Evolutionary conservation across 2,113 vertebrate species (phyloP).

Genomic region (Nerophis ophidion): DNA sequence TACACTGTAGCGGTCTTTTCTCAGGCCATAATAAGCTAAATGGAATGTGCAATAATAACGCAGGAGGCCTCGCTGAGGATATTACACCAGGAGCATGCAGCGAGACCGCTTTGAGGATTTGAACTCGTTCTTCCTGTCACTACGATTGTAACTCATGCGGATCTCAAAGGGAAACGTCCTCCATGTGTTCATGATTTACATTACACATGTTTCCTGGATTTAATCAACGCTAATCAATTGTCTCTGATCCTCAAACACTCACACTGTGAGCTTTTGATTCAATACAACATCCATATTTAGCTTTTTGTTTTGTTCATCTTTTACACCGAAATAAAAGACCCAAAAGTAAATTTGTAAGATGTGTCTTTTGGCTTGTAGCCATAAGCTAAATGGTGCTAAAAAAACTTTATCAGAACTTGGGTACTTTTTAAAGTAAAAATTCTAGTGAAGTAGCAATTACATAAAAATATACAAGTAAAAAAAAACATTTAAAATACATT

Average conservation of each 20-base stretch:
- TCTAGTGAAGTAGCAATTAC: too few relatives aligned
- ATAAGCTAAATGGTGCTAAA: too few relatives aligned
- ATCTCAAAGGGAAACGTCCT: neutral
- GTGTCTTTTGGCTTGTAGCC: too few relatives aligned
- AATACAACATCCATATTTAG: neutral
- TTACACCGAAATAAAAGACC: too few relatives aligned
- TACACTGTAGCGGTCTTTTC: neutral
- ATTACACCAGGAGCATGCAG: neutral
- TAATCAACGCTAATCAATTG: neutral
- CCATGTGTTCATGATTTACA: conserved; percentile 2
- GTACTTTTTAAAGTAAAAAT: too few relatives aligned
- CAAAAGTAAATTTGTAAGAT: too few relatives aligned
- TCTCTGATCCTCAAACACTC: neutral
- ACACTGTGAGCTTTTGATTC: neutral
- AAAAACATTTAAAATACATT: too few relatives aligned
- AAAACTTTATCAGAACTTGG: too few relatives aligned
- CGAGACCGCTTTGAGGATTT: neutral
- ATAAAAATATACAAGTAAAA: too few relatives aligned
- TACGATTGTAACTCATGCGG: conserved; percentile 8
- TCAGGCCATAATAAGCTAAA: neutral
- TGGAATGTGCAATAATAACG: neutral
- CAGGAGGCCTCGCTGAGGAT: conserved; percentile 1
- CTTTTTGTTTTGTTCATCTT: too few relatives aligned
- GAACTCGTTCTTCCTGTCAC: conserved; percentile 8
- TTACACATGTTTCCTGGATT: conserved; percentile 3